A percentile compares a stretch with the other conserved stretches of the same genome.
Evolutionary conservation across 2,113 vertebrate genomes (phyloP).

Genomic region (Stigmatopora nigra): DNA sequence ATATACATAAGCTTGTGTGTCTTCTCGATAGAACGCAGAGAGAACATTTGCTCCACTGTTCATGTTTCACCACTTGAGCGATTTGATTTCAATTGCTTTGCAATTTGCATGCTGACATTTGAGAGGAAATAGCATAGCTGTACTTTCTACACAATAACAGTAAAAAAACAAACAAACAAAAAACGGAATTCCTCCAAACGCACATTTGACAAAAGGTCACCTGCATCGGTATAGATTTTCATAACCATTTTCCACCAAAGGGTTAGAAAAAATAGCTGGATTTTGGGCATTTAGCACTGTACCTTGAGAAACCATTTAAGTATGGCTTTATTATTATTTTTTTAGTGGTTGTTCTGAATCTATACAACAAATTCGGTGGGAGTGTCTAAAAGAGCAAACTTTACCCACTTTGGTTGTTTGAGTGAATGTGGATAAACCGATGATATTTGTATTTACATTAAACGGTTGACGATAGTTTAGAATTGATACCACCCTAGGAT

Average conservation of each 20-base stretch:
- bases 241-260: conserved; percentile 43
- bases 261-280: conserved; percentile 19
- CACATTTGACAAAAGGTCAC: conserved; percentile 49
- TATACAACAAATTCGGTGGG: too few relatives aligned
- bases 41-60: neutral
- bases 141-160: conserved; percentile 37
- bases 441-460: conserved; percentile 28
- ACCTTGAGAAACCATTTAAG: conserved; percentile 5
- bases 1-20: neutral
- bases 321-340: neutral
- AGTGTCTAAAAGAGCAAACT: neutral
- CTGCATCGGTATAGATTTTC: conserved; percentile 47
- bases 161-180: conserved; percentile 39
- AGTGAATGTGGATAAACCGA: conserved; percentile 13
- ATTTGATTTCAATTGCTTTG: conserved; percentile 29
- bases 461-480: conserved; percentile 17
- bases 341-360: neutral
- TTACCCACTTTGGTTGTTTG: conserved; percentile 12
- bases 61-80: conserved; percentile 33
- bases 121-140: conserved; percentile 33
- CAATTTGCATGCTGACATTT: conserved; percentile 58
- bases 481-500: conserved; percentile 28
- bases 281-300: conserved; percentile 3
- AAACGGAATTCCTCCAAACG: conserved; percentile 37
- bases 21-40: neutral